Conservation (phyloP, 2,888 invertebrate species). For the Drosophila paracracens region DNA sequence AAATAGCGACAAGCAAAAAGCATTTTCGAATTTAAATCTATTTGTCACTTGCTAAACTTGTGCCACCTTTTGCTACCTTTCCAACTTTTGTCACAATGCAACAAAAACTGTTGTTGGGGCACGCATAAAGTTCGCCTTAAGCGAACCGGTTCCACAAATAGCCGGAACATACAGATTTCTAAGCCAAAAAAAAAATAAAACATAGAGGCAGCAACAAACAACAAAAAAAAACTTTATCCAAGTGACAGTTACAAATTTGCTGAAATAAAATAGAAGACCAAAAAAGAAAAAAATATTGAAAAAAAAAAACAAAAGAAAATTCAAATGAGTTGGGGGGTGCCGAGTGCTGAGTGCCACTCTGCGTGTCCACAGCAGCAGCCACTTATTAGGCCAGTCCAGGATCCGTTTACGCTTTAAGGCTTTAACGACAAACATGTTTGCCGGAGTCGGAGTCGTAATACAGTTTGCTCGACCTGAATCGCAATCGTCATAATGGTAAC, state of each 20-base stretch:
- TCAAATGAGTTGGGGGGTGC: conserved; percentile 57
- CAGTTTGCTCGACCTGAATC: conserved; percentile 37
- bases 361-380: conserved; percentile 19
- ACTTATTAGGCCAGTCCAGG: conserved; percentile 55
- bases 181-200: conserved; percentile 21
- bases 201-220: conserved; percentile 17
- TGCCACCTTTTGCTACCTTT: conserved; percentile 60
- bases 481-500: conserved; percentile 37
- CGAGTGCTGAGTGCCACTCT: background rate
- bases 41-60: conserved; percentile 77
- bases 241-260: conserved; percentile 80
- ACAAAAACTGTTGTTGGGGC: conserved; percentile 39
- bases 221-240: conserved; percentile 51
- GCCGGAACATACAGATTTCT: conserved; percentile 44
- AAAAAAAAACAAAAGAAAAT: conserved; percentile 30
- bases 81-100: conserved; percentile 37
- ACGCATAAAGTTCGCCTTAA: conserved; percentile 52
- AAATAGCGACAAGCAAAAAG: conserved; percentile 62
- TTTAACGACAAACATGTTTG: conserved; percentile 9
- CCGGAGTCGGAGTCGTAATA: conserved; percentile 28
- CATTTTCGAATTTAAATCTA: conserved; percentile 79
- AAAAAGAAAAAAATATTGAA: conserved; percentile 22
- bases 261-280: conserved; percentile 59
- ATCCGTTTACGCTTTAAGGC: conserved; percentile 13
- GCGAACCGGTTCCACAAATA: conserved; percentile 40